Evolutionary conservation across 2,113 vertebrate species (phyloP).

Genomic region (Monarcha castaneiventris): DNA sequence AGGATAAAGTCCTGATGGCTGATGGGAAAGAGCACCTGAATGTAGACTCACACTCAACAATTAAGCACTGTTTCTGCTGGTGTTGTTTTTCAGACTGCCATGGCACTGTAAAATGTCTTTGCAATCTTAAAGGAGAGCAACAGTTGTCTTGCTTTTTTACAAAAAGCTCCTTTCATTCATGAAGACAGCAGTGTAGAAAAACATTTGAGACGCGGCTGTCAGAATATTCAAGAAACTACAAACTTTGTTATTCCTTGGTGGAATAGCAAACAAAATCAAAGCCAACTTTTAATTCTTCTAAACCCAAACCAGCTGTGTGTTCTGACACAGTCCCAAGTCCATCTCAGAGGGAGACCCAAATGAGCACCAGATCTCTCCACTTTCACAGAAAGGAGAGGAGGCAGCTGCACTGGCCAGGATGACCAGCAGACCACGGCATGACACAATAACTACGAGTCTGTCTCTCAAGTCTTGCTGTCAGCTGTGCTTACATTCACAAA

Average conservation of each 20-base stretch:
- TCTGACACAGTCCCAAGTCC: background rate
- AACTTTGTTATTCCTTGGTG: background rate
- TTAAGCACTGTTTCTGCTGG: background rate
- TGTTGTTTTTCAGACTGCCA: background rate
- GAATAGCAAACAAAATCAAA: background rate
- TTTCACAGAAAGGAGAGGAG: background rate
- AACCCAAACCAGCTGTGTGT: background rate
- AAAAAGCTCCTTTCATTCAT: background rate
- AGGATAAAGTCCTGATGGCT: background rate
- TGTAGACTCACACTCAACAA: background rate
- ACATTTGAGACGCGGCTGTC: background rate
- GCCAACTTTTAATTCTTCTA: background rate
- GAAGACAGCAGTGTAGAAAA: background rate
- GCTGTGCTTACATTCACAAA: background rate
- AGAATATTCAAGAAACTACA: background rate
- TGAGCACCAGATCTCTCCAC: background rate
- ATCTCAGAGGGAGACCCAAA: background rate
- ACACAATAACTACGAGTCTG: rapidly evolving
- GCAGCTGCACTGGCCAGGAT: background rate
- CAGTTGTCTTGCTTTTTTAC: background rate
- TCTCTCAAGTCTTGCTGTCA: background rate
- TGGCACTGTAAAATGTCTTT: background rate
- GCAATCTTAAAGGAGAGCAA: background rate
- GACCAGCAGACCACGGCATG: background rate
- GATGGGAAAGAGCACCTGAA: background rate